Evolutionary conservation across 2,113 vertebrate genomes (phyloP).

Genomic region (Muntiacus reevesi): DNA sequence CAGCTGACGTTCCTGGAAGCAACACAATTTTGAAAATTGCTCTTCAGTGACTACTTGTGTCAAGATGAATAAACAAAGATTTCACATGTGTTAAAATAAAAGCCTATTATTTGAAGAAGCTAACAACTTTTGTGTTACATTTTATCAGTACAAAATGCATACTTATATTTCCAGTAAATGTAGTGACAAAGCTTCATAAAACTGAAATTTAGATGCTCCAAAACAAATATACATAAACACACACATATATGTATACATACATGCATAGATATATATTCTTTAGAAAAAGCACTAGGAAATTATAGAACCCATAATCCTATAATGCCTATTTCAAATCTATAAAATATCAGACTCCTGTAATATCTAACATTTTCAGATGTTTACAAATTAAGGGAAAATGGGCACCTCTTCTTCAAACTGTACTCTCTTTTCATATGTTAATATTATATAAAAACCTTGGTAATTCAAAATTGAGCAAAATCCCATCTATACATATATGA

Average conservation of each 20-base stretch:
- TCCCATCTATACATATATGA: neutral
- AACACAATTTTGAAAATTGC: neutral
- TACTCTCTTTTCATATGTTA: neutral
- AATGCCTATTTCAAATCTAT: neutral
- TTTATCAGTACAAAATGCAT: neutral
- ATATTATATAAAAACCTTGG: neutral
- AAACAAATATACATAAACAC: neutral
- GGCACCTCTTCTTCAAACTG: constrained; percentile 36
- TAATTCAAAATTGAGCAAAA: neutral
- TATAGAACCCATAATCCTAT: neutral
- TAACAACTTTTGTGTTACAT: neutral
- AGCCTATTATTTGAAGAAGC: neutral
- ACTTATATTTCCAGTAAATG: neutral
- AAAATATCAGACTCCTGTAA: neutral
- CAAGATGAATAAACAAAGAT: neutral
- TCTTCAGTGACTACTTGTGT: neutral
- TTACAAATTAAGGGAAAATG: neutral
- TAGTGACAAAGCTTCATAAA: neutral
- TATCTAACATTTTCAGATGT: neutral
- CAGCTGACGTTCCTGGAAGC: neutral
- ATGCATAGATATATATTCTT: neutral
- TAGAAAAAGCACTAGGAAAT: neutral
- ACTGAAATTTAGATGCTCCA: neutral
- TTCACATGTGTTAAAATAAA: neutral
- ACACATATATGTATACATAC: neutral